phyloP scores from a whole-genome alignment of 2,888 invertebrate genomes.

The Tetanocera ferruginea region DNA sequence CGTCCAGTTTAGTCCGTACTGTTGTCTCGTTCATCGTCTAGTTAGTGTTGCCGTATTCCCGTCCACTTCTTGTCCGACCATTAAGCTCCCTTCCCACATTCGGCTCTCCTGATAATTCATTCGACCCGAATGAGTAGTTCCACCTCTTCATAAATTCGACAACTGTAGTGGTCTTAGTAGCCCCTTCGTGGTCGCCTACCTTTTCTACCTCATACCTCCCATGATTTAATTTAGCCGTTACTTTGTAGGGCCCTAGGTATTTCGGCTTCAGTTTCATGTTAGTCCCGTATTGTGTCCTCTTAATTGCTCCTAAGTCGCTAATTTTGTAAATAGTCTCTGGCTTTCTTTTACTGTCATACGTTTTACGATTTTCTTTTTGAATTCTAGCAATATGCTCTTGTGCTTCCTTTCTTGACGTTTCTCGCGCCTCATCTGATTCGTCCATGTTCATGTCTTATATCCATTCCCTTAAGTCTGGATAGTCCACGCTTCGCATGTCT shows the following conservation, averaged over 20 bases:
- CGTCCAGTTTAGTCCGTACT: too few species aligned
- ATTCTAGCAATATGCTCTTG: constrained; percentile 27
- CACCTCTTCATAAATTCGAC: constrained; percentile 28
- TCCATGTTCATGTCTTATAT: not conserved
- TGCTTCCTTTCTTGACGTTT: not conserved
- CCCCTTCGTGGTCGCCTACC: too few species aligned
- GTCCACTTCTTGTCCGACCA: too few species aligned
- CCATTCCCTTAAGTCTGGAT: constrained; percentile 32
- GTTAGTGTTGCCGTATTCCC: too few species aligned
- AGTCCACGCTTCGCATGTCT: constrained; percentile 38
- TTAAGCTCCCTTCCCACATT: constrained; percentile 45
- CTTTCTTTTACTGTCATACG: constrained; percentile 17
- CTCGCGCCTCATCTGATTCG: not conserved
- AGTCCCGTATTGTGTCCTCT: constrained; percentile 40
- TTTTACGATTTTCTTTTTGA: constrained; percentile 32
- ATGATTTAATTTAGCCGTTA: constrained; percentile 9
- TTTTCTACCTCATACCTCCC: constrained; percentile 41
- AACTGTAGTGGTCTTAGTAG: constrained; percentile 16
- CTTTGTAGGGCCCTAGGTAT: constrained; percentile 37
- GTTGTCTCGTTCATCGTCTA: too few species aligned
- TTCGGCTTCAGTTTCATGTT: constrained; percentile 39
- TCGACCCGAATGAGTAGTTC: constrained; percentile 11
- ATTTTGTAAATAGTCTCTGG: not conserved
- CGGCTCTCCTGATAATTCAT: constrained; percentile 48
- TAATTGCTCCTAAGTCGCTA: constrained; percentile 41